Percentiles rank a stretch among this genome's conserved stretches.
phyloP scores from a whole-genome alignment of 35 echinoderm and acorn worm genomes.

The Ptychodera flava region DNA sequence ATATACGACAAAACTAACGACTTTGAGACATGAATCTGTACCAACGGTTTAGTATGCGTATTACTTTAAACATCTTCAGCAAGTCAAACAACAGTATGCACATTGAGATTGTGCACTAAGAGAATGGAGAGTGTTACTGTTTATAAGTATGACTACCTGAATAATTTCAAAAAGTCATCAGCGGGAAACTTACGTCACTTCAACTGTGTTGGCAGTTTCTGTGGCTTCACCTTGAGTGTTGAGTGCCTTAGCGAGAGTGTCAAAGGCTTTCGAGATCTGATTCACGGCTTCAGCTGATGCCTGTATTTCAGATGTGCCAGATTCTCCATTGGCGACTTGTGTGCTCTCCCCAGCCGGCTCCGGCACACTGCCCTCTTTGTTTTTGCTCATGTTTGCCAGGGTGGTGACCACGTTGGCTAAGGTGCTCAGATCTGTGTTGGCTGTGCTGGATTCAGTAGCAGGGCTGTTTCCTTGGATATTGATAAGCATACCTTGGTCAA shows the following conservation, averaged over 20 bases:
- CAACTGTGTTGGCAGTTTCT: conserved; percentile 2
- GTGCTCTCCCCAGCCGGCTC: conserved; percentile 50
- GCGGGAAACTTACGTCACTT: not conserved
- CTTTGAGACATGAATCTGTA: too few relatives aligned
- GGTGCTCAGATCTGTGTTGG: conserved; percentile 94
- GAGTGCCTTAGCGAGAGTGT: conserved; percentile 92
- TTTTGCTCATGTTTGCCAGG: conserved; percentile 87
- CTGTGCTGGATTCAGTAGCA: conserved; percentile 23
- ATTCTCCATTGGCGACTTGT: conserved; percentile 81
- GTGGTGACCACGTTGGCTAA: conserved; percentile 94
- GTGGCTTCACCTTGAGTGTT: conserved; percentile 60
- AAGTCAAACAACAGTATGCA: too few relatives aligned
- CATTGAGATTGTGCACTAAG: too few relatives aligned
- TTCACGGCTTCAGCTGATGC: conserved; percentile 38
- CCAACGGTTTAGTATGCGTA: too few relatives aligned
- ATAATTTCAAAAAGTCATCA: too few relatives aligned
- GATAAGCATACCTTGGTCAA: conserved; percentile 90
- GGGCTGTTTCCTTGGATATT: conserved; percentile 55
- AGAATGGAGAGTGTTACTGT: too few relatives aligned
- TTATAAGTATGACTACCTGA: too few relatives aligned
- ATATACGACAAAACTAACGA: too few relatives aligned
- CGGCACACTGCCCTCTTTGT: conserved; percentile 22
- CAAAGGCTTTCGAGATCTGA: conserved; percentile 93
- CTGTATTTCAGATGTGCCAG: conserved; percentile 16
- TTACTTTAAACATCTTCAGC: too few relatives aligned